phyloP scores from a whole-genome alignment of 2,113 vertebrate species.

The Pangasianodon hypophthalmus region DNA sequence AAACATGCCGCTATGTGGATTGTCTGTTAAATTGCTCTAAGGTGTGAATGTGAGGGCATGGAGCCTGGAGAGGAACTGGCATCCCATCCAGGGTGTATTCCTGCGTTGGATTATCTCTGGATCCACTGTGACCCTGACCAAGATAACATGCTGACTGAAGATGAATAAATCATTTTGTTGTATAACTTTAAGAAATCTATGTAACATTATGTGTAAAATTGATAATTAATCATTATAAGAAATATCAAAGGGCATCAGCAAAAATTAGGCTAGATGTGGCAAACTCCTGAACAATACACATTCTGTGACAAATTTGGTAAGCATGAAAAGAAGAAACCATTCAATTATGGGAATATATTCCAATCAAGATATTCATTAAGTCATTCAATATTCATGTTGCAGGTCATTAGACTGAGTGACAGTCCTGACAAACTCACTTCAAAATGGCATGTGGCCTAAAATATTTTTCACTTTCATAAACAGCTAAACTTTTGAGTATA shows the following conservation, averaged over 20 bases:
- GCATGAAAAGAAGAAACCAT: not conserved
- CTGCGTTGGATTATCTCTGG: not conserved
- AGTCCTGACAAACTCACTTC: not conserved
- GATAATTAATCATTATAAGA: not conserved
- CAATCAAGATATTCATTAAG: not conserved
- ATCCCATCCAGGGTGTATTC: not conserved
- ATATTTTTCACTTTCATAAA: not conserved
- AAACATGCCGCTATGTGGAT: too few relatives aligned
- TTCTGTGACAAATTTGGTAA: not conserved
- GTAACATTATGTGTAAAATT: not conserved
- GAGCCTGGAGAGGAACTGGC: not conserved
- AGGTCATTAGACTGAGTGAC: not conserved
- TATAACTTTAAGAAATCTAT: not conserved
- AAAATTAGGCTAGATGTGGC: not conserved
- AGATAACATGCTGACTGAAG: not conserved
- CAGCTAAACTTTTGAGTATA: not conserved
- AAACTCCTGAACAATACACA: not conserved
- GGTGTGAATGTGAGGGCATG: not conserved
- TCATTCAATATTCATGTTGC: not conserved
- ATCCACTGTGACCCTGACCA: not conserved
- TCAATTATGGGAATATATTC: not conserved
- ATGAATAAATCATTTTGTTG: not conserved
- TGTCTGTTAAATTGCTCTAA: not conserved
- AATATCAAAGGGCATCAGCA: not conserved
- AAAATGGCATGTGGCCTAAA: not conserved